Evolutionary conservation across 2,113 vertebrate species (phyloP).

Genomic region (Xiphorhynchus elegans): DNA sequence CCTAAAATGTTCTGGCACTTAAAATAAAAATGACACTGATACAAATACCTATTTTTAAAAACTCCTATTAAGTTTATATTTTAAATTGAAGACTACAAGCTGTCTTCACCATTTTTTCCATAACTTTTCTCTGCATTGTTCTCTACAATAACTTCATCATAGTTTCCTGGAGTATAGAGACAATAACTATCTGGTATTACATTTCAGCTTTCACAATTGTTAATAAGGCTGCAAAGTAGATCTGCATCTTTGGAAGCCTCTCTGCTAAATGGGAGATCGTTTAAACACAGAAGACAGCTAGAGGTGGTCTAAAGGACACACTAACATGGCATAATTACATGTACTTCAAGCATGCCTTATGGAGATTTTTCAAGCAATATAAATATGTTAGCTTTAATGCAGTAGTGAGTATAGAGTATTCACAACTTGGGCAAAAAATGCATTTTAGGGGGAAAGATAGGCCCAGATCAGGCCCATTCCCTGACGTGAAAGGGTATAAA

Average conservation of each 20-base stretch:
- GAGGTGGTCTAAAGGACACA: background rate
- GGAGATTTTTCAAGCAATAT: background rate
- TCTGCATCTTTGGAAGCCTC: background rate
- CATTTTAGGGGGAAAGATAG: background rate
- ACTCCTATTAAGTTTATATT: background rate
- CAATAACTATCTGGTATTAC: slow-evolving; percentile 4
- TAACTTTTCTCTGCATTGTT: background rate
- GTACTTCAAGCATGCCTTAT: background rate
- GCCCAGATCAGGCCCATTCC: background rate
- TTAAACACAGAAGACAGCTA: background rate
- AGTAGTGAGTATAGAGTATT: background rate
- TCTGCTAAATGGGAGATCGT: background rate
- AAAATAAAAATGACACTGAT: background rate
- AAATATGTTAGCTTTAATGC: background rate
- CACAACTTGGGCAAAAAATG: background rate
- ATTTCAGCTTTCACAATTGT: background rate
- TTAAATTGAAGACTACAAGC: background rate
- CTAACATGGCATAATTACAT: background rate
- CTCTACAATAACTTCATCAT: background rate
- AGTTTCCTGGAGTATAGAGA: slow-evolving; percentile 17
- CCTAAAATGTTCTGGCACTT: background rate
- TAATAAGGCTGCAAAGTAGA: background rate
- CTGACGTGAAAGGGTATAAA: background rate
- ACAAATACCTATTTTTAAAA: background rate
- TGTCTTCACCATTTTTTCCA: background rate